Evolutionary conservation across 2,113 vertebrate genomes (phyloP).

Genomic region (Sterna hirundo): DNA sequence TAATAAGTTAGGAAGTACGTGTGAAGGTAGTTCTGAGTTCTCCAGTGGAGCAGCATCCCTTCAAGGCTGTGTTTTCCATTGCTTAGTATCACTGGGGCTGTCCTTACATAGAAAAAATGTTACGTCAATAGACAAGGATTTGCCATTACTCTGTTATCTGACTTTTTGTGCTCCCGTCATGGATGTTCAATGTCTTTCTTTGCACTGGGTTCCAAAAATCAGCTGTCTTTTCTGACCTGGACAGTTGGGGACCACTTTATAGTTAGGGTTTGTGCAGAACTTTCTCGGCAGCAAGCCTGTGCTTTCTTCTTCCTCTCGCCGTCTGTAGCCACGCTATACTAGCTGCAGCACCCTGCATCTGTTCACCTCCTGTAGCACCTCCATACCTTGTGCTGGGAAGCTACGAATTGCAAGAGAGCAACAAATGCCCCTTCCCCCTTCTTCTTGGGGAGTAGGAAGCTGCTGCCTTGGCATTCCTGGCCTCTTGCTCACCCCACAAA

Average conservation of each 20-base stretch:
- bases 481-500: not conserved
- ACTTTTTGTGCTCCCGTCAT: not conserved
- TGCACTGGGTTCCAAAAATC: not conserved
- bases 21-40: not conserved
- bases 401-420: not conserved
- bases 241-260: not conserved
- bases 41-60: not conserved
- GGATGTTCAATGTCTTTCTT: not conserved
- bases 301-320: not conserved
- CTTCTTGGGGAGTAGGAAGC: not conserved
- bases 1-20: not conserved
- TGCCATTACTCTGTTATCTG: not conserved
- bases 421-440: not conserved
- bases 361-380: not conserved
- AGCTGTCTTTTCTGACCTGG: not conserved
- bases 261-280: not conserved
- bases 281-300: not conserved
- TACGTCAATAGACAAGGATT: not conserved
- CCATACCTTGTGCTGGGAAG: not conserved
- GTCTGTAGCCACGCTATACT: not conserved
- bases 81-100: not conserved
- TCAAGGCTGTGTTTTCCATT: not conserved
- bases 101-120: not conserved
- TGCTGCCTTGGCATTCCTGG: not conserved
- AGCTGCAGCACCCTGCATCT: not conserved